Percentiles rank a stretch among this genome's conserved stretches.
Conservation (phyloP, 2,797 vertebrate species). For the Dryobates pubescens region DNA sequence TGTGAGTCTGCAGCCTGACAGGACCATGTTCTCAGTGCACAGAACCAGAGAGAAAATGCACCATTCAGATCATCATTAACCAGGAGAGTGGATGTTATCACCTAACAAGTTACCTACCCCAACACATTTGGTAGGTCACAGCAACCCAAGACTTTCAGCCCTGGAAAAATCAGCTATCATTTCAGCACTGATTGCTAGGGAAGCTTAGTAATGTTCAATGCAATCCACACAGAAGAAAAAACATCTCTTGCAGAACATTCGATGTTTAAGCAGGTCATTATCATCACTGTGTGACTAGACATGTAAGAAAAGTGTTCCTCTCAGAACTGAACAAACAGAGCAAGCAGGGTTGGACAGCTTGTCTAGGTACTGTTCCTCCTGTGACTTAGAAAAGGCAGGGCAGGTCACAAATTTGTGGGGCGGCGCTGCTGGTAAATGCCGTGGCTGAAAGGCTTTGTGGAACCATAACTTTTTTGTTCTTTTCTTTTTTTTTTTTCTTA, state of each 20-base stretch:
- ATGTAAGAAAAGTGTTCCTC: not conserved
- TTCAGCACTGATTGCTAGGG: not conserved
- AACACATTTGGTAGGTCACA: not conserved
- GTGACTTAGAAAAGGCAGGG: not conserved
- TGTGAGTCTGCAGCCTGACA: not conserved
- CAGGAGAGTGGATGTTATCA: not conserved
- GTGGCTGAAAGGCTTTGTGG: not conserved
- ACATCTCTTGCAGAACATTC: not conserved
- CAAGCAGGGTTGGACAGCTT: not conserved
- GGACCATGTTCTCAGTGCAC: not conserved
- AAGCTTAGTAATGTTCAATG: not conserved
- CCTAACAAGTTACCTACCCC: not conserved
- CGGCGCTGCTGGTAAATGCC: not conserved
- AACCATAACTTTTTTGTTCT: not conserved
- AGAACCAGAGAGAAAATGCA: not conserved
- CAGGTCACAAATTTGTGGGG: not conserved
- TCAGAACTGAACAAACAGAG: not conserved
- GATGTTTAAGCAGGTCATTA: not conserved
- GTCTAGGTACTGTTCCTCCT: not conserved
- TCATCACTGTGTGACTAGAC: not conserved
- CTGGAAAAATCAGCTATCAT: not conserved
- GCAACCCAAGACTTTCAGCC: not conserved
- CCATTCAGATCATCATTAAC: not conserved
- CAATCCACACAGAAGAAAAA: not conserved
- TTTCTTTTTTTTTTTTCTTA: fast-evolving